Evolutionary conservation across 2,888 invertebrate species (phyloP), one percentile per base, ranked within the genome.

Genomic region (Diachrysia chrysitis): DNA sequence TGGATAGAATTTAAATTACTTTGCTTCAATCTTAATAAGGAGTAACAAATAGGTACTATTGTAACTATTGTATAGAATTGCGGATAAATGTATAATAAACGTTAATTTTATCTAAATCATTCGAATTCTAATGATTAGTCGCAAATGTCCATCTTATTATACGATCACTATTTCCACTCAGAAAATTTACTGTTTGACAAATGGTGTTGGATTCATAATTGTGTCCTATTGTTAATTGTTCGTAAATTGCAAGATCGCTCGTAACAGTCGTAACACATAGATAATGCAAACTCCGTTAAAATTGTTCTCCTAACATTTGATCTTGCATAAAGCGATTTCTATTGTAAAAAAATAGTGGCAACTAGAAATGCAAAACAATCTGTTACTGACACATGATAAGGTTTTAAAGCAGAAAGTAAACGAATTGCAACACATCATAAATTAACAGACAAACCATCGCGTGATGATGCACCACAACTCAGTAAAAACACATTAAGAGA

Each of bases 391-490:
- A 42, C 65, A 66, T 23, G 17, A 69, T 51, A 66, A 69, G 71
- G 63, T 17, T 32, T 48, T 54, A 48, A 19, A 71, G 53, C 62
- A 66, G 64, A 67, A 70, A 67, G 51, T n/a, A 67, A 66, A 58
- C 56, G 55, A 57, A 71, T 70, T 67, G 55, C 65, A 69, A 62
- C n/a, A 21, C 59, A 55, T 23, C 55, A 78, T 69, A 75, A 74
- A 68, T 66, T 57, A 65, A 67, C 59, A 63, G 58, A 67, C 59
- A 58, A 57, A 62, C 57, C 35, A 66, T 79, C 58, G 67, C 72
- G 81, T 79, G 79, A 61, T 65, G 35, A 66, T 60, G 53, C 54
- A 9, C 55, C 67, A 78, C 81, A 78, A 81, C 71, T 79, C 71
- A 80, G 46, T 25, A 59, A 68, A 42, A 60, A 65, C 63, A 63